These are phyloP conservation scores for Merluccius polli DNA, from an alignment of 2,797 vertebrate species.

Conservation along the genomic window DNA sequence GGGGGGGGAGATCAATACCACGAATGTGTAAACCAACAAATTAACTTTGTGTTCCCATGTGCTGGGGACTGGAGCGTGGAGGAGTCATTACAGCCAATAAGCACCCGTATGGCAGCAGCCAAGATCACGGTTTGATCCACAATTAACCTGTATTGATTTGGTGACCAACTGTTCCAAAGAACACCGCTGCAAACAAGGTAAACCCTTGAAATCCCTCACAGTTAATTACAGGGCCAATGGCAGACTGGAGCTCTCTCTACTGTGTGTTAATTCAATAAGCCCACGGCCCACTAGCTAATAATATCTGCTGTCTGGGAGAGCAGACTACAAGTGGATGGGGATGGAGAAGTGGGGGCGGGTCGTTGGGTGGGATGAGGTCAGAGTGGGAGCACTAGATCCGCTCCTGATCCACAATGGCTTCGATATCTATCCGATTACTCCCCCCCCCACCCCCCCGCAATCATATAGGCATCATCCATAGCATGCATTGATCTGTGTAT, in stretches of 20 bases:
- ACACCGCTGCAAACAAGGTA: conserved; percentile 34
- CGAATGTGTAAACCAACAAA: neutral
- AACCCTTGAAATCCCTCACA: conserved; percentile 52
- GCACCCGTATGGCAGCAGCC: conserved; percentile 2
- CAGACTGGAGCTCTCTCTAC: conserved; percentile 51
- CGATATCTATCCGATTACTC: conserved; percentile 40
- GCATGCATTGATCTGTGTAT: conserved; percentile 17
- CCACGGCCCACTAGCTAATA: conserved; percentile 62
- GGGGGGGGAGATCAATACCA: neutral
- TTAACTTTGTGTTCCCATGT: neutral
- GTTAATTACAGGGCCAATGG: conserved; percentile 61
- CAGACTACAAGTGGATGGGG: conserved; percentile 28
- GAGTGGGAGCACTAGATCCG: conserved; percentile 22
- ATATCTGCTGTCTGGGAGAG: conserved; percentile 57
- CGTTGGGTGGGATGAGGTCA: conserved; percentile 12
- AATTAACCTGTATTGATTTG: conserved; percentile 17
- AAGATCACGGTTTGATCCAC: neutral
- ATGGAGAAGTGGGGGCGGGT: conserved; percentile 5
- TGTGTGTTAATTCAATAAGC: conserved; percentile 67
- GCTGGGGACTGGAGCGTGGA: neutral
- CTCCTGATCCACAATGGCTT: conserved; percentile 28
- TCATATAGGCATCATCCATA: conserved; percentile 27
- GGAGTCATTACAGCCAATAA: neutral
- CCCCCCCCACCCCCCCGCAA: neutral
- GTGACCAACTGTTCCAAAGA: conserved; percentile 49